A percentile compares a stretch with the other conserved stretches of the same genome.
phyloP scores from a whole-genome alignment of 35 echinoderm and acorn worm genomes.

The Ptychodera flava region DNA sequence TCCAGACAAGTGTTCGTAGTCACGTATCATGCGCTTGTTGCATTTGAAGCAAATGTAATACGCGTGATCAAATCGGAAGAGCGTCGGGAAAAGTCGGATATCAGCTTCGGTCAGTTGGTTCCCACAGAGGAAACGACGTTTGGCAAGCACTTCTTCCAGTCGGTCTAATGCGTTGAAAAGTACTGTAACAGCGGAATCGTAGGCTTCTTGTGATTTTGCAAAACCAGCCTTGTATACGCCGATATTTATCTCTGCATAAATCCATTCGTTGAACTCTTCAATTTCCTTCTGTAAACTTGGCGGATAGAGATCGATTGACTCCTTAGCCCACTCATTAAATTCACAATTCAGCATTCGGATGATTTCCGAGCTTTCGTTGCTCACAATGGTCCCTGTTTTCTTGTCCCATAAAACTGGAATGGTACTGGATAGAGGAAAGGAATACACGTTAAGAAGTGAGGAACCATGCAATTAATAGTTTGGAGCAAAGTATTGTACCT shows the following conservation, averaged over 20 bases:
- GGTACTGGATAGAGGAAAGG: background rate
- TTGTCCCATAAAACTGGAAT: slow-evolving; percentile 6
- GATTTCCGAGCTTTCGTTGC: background rate
- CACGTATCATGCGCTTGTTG: background rate
- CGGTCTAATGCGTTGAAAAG: background rate
- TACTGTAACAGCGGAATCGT: background rate
- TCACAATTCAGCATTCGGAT: slow-evolving; percentile 1
- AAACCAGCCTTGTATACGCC: slow-evolving; percentile 6
- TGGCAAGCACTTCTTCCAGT: background rate
- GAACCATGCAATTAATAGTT: no score
- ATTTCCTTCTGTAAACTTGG: background rate
- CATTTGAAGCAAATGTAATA: background rate
- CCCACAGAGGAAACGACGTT: slow-evolving; percentile 1
- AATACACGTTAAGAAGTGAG: no score
- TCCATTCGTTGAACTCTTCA: slow-evolving; percentile 6
- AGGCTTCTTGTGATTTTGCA: background rate
- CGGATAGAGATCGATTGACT: background rate
- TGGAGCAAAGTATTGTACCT: no score
- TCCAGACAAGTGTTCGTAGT: slow-evolving; percentile 3
- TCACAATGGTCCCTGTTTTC: background rate
- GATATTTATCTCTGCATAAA: background rate
- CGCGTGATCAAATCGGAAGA: background rate
- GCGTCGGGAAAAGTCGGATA: background rate
- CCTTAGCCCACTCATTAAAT: slow-evolving; percentile 5
- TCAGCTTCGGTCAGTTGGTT: slow-evolving; percentile 2